A percentile compares a stretch with the other conserved stretches of the same genome.
phyloP scores from a whole-genome alignment of 2,113 vertebrate species.

The Canis aureus region DNA sequence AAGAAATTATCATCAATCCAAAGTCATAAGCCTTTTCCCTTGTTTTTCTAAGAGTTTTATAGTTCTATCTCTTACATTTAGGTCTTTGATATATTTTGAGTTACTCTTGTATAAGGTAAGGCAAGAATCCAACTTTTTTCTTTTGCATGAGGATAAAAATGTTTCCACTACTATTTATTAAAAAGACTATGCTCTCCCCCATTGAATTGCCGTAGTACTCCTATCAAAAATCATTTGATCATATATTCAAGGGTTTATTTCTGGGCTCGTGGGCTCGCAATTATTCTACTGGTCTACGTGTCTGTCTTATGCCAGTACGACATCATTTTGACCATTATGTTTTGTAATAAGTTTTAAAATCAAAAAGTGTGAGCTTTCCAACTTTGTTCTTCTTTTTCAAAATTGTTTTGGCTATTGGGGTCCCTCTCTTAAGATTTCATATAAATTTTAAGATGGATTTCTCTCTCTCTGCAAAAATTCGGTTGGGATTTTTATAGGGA shows the following conservation, averaged over 20 bases:
- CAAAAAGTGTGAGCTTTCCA: background rate
- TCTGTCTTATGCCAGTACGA: background rate
- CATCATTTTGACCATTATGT: background rate
- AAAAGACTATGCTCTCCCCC: background rate
- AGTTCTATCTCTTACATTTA: background rate
- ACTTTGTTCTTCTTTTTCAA: background rate
- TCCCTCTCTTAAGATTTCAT: background rate
- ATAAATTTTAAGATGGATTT: background rate
- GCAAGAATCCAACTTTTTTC: background rate
- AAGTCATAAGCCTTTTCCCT: background rate
- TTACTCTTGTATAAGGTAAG: background rate
- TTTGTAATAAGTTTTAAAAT: background rate
- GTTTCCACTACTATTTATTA: background rate
- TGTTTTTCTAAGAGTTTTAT: background rate
- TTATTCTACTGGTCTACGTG: background rate
- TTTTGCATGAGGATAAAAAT: background rate
- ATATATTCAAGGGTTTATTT: background rate
- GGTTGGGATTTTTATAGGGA: background rate
- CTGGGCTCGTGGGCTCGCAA: background rate
- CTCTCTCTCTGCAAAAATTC: background rate
- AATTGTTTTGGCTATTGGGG: background rate
- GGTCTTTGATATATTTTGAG: slow-evolving; percentile 5
- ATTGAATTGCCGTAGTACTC: background rate
- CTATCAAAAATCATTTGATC: background rate
- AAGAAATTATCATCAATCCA: background rate